Conservation (phyloP, 2,888 invertebrate genomes). For the Cremastobaeus sp. region DNA sequence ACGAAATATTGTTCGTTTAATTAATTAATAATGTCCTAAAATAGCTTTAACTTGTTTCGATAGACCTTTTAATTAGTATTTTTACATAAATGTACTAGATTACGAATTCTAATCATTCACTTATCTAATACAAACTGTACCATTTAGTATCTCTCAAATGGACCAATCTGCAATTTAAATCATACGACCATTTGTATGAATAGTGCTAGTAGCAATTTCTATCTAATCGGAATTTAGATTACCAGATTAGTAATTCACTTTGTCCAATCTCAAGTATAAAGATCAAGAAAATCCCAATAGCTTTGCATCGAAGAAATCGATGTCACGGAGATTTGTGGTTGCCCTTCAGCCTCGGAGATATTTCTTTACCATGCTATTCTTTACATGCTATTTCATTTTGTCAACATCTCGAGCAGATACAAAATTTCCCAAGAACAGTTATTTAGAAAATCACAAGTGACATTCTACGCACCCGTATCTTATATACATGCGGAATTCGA, state of each 20-base stretch:
- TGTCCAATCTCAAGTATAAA: slow-evolving; percentile 5
- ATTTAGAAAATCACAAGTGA: slow-evolving; percentile 24
- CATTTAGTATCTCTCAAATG: slow-evolving; percentile 21
- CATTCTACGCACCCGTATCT: slow-evolving; percentile 13
- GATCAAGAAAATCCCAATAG: slow-evolving; percentile 2
- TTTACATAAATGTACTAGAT: no score
- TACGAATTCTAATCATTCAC: slow-evolving; percentile 12
- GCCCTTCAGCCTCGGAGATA: background rate
- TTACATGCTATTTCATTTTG: slow-evolving; percentile 10
- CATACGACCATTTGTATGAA: slow-evolving; percentile 31
- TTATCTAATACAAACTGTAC: slow-evolving; percentile 28
- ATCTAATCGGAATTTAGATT: slow-evolving; percentile 42
- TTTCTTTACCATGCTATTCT: slow-evolving; percentile 14
- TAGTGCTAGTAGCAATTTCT: slow-evolving; percentile 33
- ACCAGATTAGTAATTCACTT: slow-evolving; percentile 41
- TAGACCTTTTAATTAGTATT: no score
- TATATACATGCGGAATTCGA: slow-evolving; percentile 32
- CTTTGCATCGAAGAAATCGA: background rate
- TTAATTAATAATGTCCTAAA: no score
- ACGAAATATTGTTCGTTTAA: slow-evolving; percentile 8
- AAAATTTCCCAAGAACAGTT: slow-evolving; percentile 26
- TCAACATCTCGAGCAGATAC: slow-evolving; percentile 26
- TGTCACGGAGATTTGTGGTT: background rate
- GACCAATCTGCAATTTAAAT: slow-evolving; percentile 42
- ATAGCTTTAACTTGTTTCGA: no score